Base-by-base conservation (phyloP, 2,113 vertebrate species). In the Halichoeres trimaculatus region DNA sequence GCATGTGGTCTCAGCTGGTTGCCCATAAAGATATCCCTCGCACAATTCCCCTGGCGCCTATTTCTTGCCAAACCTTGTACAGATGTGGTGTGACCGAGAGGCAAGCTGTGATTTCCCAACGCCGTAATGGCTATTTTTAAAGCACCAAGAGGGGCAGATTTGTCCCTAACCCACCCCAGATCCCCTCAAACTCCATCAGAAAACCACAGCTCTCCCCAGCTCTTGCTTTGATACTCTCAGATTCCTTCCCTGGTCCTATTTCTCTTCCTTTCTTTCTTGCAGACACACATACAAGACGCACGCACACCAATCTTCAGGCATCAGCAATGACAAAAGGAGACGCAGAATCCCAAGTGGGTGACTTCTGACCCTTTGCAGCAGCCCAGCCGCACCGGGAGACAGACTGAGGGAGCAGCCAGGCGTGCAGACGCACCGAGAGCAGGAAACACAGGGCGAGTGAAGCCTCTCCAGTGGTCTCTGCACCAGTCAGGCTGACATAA, bases 1-100 rank as follows among this genome's bases (percentile, higher is more conserved):
- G 77, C 85, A 86, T 85, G 87, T 87, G 88, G 90, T 80, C 88
- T 78, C 91, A 90, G 89, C 88, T 90, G 85, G 85, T 85, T 74
- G 84, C 83, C 74, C 53, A 53, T 77, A 73, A 81, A 84, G 74
- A 81, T 30, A 40, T 65, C 62, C 65, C 74, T 23, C 53, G 52
- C 52, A 48, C 64, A 74, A 75, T 70, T 82, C 80, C 79, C 78
- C 53, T 19, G 59, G 60, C 57, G 57, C 66, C 70, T 55, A 75
- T 59, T 76, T 80, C 60, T 74, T 70, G 48, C 69, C 58, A 14
- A 87, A 72, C 68, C 65, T 23, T 50, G 61, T 61, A 55, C 82
- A 87, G 84, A 86, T 87, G 78, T 71, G 70, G 38, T 48, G 62
- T 64, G 74, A 76, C 85, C 69, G 34, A 62, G 64, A 85, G 77